A percentile compares a stretch with the other conserved stretches of the same genome.
phyloP scores from a whole-genome alignment of 2,888 invertebrate genomes.

The Oxycera nigricornis region DNA sequence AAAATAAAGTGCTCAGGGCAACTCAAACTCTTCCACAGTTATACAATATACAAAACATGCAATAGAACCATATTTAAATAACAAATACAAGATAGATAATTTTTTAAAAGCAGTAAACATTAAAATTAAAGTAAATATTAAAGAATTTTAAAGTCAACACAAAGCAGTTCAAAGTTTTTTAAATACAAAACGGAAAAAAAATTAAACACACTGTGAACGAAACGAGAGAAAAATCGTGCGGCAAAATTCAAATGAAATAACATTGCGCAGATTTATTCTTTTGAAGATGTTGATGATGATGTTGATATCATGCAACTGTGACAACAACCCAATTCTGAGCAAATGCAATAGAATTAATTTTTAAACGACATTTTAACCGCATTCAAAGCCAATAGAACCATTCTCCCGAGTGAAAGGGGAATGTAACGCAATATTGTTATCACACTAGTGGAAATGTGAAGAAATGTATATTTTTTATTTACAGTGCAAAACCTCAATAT shows the following conservation, averaged over 20 bases:
- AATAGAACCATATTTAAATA: constrained; percentile 50
- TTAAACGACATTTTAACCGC: constrained; percentile 12
- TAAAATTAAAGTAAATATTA: constrained; percentile 42
- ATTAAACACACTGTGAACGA: no score
- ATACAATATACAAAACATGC: constrained; percentile 48
- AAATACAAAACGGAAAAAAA: constrained; percentile 25
- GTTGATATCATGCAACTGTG: no score
- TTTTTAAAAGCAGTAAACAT: constrained; percentile 40
- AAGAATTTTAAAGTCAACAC: constrained; percentile 42
- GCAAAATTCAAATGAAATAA: not conserved
- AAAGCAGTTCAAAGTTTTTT: constrained; percentile 46
- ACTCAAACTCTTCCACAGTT: constrained; percentile 62
- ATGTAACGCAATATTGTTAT: constrained; percentile 43
- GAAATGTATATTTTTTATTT: constrained; percentile 45
- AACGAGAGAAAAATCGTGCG: no score
- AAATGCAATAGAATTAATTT: constrained; percentile 30
- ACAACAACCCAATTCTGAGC: constrained; percentile 18
- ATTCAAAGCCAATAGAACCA: not conserved
- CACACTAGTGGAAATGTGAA: constrained; percentile 23
- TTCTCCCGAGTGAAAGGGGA: constrained; percentile 21
- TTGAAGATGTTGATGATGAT: no score
- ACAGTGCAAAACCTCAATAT: constrained; percentile 42
- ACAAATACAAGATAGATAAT: constrained; percentile 39
- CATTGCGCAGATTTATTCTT: not conserved
- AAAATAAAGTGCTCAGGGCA: constrained; percentile 62